Percentiles rank a stretch among this genome's conserved stretches.
phyloP scores from a whole-genome alignment of 2,113 vertebrate genomes.

The Spermophilus dauricus region DNA sequence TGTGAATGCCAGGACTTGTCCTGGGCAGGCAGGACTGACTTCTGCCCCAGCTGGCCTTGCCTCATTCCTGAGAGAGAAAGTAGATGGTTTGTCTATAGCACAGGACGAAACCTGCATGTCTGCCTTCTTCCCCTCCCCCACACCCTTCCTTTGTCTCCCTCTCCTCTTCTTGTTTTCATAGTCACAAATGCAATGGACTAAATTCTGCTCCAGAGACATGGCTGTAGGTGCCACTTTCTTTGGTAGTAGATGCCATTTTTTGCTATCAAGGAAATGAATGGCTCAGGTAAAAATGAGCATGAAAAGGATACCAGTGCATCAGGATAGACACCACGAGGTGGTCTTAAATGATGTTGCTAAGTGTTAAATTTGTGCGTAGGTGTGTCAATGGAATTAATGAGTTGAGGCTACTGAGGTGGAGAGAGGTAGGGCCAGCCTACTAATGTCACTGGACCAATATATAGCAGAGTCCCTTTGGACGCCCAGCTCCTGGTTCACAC shows the following conservation, averaged over 20 bases:
- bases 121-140: not conserved
- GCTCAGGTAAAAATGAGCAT: not conserved
- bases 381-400: not conserved
- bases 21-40: not conserved
- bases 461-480: not conserved
- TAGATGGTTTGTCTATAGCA: not conserved
- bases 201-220: not conserved
- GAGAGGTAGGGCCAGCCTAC: not conserved
- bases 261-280: not conserved
- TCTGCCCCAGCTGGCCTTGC: not conserved
- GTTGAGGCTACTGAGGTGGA: not conserved
- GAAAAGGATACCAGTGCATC: not conserved
- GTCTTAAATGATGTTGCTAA: not conserved
- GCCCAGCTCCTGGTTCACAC: not conserved
- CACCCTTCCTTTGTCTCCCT: rapidly evolving
- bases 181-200: not conserved
- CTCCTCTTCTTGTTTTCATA: not conserved
- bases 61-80: not conserved
- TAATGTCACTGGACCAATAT: not conserved
- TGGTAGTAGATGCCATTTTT: not conserved
- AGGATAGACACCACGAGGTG: not conserved
- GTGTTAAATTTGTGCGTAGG: not conserved
- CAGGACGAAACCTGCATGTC: not conserved
- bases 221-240: not conserved
- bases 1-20: not conserved